phyloP scores from a whole-genome alignment of 2,797 vertebrate species.

The Diplodus sargus region DNA sequence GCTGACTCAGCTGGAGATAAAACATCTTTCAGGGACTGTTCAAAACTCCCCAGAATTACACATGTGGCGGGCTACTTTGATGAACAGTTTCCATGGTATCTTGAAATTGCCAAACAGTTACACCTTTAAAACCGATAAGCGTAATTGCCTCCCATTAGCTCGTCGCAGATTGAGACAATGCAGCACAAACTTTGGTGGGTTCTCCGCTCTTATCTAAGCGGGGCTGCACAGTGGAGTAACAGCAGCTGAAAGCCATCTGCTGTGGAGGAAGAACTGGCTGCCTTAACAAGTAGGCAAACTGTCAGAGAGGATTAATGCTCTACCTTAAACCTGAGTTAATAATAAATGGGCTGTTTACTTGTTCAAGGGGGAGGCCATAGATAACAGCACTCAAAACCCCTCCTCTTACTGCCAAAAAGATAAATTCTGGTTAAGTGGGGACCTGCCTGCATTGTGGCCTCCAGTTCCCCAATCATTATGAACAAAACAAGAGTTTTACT shows the following conservation, averaged over 20 bases:
- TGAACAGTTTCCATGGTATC: slow-evolving; percentile 13
- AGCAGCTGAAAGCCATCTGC: slow-evolving; percentile 87
- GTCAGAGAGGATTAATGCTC: slow-evolving; percentile 90
- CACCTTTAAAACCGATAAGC: slow-evolving; percentile 44
- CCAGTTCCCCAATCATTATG: slow-evolving; percentile 85
- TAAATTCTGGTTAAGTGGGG: slow-evolving; percentile 91
- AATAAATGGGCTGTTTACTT: slow-evolving; percentile 92
- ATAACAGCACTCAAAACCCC: slow-evolving; percentile 87
- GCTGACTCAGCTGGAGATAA: slow-evolving; percentile 29
- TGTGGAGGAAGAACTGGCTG: slow-evolving; percentile 83
- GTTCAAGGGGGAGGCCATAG: slow-evolving; percentile 89
- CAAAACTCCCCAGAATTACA: slow-evolving; percentile 17
- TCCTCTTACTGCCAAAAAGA: slow-evolving; percentile 90
- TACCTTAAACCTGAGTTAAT: slow-evolving; percentile 92
- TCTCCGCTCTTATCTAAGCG: slow-evolving; percentile 66
- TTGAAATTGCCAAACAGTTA: slow-evolving; percentile 32
- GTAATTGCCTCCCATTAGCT: slow-evolving; percentile 59
- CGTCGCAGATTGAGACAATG: slow-evolving; percentile 60
- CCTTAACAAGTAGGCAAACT: slow-evolving; percentile 90
- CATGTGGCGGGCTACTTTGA: slow-evolving; percentile 11
- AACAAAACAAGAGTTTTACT: slow-evolving; percentile 86
- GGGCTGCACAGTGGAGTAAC: slow-evolving; percentile 62
- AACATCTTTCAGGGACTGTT: slow-evolving; percentile 26
- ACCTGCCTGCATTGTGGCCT: slow-evolving; percentile 85
- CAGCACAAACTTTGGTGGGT: slow-evolving; percentile 54